phyloP scores from a whole-genome alignment of 2,797 vertebrate genomes.

The Knipowitschia caucasica region DNA sequence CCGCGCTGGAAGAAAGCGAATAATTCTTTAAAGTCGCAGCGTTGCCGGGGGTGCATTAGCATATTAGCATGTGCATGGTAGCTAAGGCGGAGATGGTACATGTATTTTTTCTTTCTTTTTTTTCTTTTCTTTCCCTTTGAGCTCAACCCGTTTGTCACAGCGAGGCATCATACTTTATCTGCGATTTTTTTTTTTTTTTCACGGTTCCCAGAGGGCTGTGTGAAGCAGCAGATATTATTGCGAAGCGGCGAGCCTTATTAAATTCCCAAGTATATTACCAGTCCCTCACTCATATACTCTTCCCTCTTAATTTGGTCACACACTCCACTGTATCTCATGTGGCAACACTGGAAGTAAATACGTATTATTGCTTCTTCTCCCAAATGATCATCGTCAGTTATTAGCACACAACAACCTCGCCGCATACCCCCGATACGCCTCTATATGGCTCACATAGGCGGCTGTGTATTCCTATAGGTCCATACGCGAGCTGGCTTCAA shows the following conservation, averaged over 20 bases:
- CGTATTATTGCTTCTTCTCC: conserved; percentile 43
- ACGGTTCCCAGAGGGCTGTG: conserved; percentile 72
- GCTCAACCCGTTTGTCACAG: conserved; percentile 65
- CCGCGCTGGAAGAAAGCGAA: conserved; percentile 51
- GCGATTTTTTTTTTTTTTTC: conserved; percentile 50
- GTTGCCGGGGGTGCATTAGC: conserved; percentile 59
- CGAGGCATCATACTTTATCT: conserved; percentile 72
- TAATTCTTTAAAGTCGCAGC: conserved; percentile 59
- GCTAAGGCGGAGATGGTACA: conserved; percentile 26
- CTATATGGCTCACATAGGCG: conserved; percentile 27
- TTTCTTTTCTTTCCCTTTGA: conserved; percentile 41
- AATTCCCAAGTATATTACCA: conserved; percentile 79
- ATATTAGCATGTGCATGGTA: conserved; percentile 57
- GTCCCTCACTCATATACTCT: conserved; percentile 46
- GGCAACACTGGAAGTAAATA: conserved; percentile 66
- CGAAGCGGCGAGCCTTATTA: conserved; percentile 78
- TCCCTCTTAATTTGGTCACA: conserved; percentile 59
- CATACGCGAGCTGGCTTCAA: conserved; percentile 30
- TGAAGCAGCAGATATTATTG: conserved; percentile 76
- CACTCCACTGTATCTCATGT: conserved; percentile 43
- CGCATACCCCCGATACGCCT: conserved; percentile 25
- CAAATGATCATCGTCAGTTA: conserved; percentile 50
- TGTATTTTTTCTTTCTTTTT: conserved; percentile 14
- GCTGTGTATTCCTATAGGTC: not conserved
- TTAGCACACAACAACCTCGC: conserved; percentile 36